Conservation (phyloP, 2,888 invertebrate species). For the Scaptomyza caliginosa region DNA sequence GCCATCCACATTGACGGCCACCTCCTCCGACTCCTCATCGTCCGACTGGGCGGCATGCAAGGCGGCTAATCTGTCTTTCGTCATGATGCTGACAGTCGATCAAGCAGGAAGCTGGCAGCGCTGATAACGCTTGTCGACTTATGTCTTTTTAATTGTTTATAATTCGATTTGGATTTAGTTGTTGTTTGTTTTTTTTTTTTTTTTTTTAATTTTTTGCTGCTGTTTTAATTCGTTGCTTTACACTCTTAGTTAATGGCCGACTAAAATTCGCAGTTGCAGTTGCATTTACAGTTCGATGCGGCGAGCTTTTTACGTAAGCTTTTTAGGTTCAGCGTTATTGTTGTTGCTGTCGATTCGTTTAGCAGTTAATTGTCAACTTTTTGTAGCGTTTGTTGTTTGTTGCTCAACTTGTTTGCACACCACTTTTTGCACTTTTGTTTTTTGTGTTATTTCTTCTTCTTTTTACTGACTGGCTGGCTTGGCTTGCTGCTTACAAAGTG, state of each 20-base stretch:
- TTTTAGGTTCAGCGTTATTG: constrained; percentile 44
- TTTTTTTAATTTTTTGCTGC: constrained; percentile 6
- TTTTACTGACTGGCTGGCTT: too few relatives aligned
- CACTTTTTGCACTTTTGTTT: constrained; percentile 37
- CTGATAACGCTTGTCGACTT: constrained; percentile 15
- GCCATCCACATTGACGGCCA: constrained; percentile 97
- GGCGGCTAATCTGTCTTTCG: constrained; percentile 98
- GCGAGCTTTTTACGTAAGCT: constrained; percentile 67
- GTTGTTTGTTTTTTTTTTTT: neutral
- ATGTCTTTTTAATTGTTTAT: constrained; percentile 4
- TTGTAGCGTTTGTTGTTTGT: constrained; percentile 39
- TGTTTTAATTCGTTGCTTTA: constrained; percentile 19
- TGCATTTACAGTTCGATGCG: constrained; percentile 27
- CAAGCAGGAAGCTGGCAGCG: constrained; percentile 32
- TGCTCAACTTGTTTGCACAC: constrained; percentile 70
- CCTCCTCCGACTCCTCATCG: constrained; percentile 98
- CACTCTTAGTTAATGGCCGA: constrained; percentile 18
- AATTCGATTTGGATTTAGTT: too few relatives aligned
- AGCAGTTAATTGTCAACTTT: constrained; percentile 52
- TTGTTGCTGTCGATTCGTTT: constrained; percentile 25
- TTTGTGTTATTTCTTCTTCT: constrained; percentile 1
- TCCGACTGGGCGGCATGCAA: constrained; percentile 99
- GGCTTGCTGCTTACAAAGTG: constrained; percentile 34
- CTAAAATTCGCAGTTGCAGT: constrained; percentile 27
- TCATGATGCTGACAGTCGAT: constrained; percentile 86